These are phyloP conservation scores for Sebastes umbrosus DNA, from an alignment of 2,797 vertebrate genomes.

Conservation along the genomic window DNA sequence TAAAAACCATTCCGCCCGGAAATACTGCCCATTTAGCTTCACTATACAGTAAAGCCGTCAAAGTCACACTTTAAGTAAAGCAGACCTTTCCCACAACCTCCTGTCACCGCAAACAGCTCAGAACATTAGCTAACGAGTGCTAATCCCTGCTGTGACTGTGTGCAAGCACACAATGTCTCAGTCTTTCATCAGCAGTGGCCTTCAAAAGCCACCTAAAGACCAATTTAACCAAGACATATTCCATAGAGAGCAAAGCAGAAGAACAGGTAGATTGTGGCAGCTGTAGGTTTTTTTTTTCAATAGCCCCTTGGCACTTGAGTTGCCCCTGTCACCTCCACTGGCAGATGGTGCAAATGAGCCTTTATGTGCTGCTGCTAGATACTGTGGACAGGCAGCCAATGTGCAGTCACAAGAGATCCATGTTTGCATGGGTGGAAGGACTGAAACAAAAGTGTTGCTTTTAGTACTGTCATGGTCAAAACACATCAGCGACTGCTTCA, in stretches of 20 bases:
- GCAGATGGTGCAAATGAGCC: slow-evolving; percentile 70
- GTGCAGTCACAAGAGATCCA: slow-evolving; percentile 22
- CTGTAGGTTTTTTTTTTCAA: slow-evolving; percentile 18
- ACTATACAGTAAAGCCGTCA: not conserved
- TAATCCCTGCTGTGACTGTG: slow-evolving; percentile 36
- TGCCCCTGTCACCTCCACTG: slow-evolving; percentile 51
- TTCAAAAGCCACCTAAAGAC: slow-evolving; percentile 40
- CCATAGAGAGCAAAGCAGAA: slow-evolving; percentile 10
- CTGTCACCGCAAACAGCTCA: slow-evolving; percentile 15
- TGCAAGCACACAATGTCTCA: slow-evolving; percentile 13
- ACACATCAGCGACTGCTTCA: slow-evolving; percentile 32
- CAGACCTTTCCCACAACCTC: slow-evolving; percentile 43
- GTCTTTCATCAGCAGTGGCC: slow-evolving; percentile 23
- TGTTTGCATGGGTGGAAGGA: slow-evolving; percentile 11
- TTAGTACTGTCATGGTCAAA: slow-evolving; percentile 32
- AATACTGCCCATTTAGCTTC: not conserved
- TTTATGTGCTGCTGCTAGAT: slow-evolving; percentile 39
- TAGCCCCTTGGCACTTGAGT: slow-evolving; percentile 30
- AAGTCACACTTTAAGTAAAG: slow-evolving; percentile 24
- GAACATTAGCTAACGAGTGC: slow-evolving; percentile 23
- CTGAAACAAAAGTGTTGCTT: slow-evolving; percentile 32
- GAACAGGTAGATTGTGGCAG: slow-evolving; percentile 38
- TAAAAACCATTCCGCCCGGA: not conserved
- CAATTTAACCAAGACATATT: slow-evolving; percentile 24
- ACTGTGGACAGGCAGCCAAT: slow-evolving; percentile 22